Base-by-base conservation (phyloP, 2,888 invertebrate genomes). In the Melipona beecheii region DNA sequence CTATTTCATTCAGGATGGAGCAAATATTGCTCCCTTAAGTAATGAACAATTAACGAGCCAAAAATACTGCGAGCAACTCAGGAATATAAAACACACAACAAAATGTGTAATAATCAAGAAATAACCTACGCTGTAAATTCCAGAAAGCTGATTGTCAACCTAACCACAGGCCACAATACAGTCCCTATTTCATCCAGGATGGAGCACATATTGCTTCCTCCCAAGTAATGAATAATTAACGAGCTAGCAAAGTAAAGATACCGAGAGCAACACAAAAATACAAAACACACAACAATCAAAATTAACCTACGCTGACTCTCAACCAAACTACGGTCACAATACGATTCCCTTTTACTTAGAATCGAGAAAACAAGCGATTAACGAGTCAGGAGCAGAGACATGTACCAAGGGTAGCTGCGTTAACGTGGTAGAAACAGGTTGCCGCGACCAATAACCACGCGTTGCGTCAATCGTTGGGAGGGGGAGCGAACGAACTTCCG, bases 401-500 rank as follows among this genome's bases (percentile, higher is more conserved):
- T 17, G 27, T 17, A 71, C 43, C 19, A 24, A 21, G 27, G 9
- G 31, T 49, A 62, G 60, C 21, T 72, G 60, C 49, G n/a, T 31
- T 21, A 19, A 17, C 13, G 15, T 21, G 5, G n/a, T 24, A 27
- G 60, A 6, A 56, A n/a, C 65, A 43, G 31, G 31, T 62, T 27
- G 62, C 31, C 27, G 11, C 24, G 4, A 9, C 62, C 11, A 15
- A 19, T 62, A 62, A 62, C 4, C 27, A 54, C 15, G 27, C 49
- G 36, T 15, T 54, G 36, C 27, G 79, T 84, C 54, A 70, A 75
- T 31, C 43, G 36, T 36, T 6, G 36, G 9, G 1, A 1, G 27
- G 27, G 27, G n/a, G 19, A 54, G n/a, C 56, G 56, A 58, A 56
- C 54, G n/a, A 69, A 52, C 54, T 69, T 79, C 79, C 75, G 79